phyloP scores from a whole-genome alignment of 2,113 vertebrate species.

The Brachionichthys hirsutus region DNA sequence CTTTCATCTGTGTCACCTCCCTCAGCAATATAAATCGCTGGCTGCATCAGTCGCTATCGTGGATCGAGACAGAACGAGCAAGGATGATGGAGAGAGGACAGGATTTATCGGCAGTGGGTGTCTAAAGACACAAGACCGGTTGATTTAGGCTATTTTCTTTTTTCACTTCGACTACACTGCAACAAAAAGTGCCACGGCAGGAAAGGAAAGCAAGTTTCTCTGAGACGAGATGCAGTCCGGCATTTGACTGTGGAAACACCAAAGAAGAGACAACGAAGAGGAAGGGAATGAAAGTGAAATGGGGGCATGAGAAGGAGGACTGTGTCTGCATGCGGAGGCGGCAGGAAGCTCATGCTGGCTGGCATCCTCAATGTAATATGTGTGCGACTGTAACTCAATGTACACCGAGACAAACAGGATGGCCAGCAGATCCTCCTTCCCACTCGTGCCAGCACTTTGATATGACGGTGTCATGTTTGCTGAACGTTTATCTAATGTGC shows the following conservation, averaged over 20 bases:
- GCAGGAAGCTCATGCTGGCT: slow-evolving; percentile 59
- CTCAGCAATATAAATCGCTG: slow-evolving; percentile 61
- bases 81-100: slow-evolving; percentile 51
- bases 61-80: slow-evolving; percentile 46
- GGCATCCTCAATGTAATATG: slow-evolving; percentile 63
- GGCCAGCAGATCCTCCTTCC: slow-evolving; percentile 57
- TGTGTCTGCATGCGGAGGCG: slow-evolving; percentile 51
- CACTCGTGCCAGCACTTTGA: slow-evolving; percentile 43
- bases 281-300: slow-evolving; percentile 35
- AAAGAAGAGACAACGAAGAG: slow-evolving; percentile 36
- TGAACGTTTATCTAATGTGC: slow-evolving; percentile 32
- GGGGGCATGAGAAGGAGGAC: slow-evolving; percentile 42
- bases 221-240: slow-evolving; percentile 28
- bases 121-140: slow-evolving; percentile 31
- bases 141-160: slow-evolving; percentile 41
- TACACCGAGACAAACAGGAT: slow-evolving; percentile 64
- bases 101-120: slow-evolving; percentile 44
- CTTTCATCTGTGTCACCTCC: slow-evolving; percentile 56
- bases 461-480: slow-evolving; percentile 26
- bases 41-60: slow-evolving; percentile 52
- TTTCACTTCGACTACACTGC: slow-evolving; percentile 26
- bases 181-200: slow-evolving; percentile 31
- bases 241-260: slow-evolving; percentile 33
- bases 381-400: slow-evolving; percentile 65
- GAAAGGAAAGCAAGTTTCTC: slow-evolving; percentile 37